Base-by-base conservation (phyloP, 2,113 vertebrate species). In the Heterotilapia buettikoferi region DNA sequence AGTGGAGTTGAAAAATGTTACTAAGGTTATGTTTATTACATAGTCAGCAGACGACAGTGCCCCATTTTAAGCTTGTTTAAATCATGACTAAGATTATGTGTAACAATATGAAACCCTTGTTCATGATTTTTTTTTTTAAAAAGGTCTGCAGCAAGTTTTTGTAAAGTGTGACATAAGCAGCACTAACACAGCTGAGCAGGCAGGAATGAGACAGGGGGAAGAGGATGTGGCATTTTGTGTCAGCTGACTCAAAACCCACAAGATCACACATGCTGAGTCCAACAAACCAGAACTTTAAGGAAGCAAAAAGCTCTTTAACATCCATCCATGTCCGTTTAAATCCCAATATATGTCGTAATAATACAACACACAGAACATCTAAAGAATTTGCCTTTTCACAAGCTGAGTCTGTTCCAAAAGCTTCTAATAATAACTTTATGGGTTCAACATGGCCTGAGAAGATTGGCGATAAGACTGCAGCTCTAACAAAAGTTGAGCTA, bases 201-300 rank as follows among this genome's bases (percentile, higher is more conserved):
- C 45, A 86, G 53, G 6, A 86, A 54, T 7, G 6, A 84, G 45
- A 84, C 2, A 9, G 7, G 1, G 8, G 47, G 87, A 94, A 88
- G 57, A 80, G 84, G 29, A 63, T 84, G 53, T 80, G 73, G 1
- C 6, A 11, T 24, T 78, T 45, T 80, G 57, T 21, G 79, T 92
- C 93, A 93, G 90, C 88, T 94, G 91, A 94, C 61, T 63, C 43
- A 90, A 13, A 80, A 31, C 3, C 4, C 36, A 81, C 8, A 1
- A 57, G 26, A 87, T 11, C 14, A 61, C 50, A 1, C 6, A 2
- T 71, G 26, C 16, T 31, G 19, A 43, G 43, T 66, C 31, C 18
- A 63, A 36, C 59, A 63, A 63, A 66, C 61, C 61, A 66, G 33
- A 66, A 0, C 33, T 66, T 38, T 66, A 21, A 38, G 61, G 61